Conservation (phyloP, 2,888 invertebrate genomes). For the Melinaea marsaeus region DNA sequence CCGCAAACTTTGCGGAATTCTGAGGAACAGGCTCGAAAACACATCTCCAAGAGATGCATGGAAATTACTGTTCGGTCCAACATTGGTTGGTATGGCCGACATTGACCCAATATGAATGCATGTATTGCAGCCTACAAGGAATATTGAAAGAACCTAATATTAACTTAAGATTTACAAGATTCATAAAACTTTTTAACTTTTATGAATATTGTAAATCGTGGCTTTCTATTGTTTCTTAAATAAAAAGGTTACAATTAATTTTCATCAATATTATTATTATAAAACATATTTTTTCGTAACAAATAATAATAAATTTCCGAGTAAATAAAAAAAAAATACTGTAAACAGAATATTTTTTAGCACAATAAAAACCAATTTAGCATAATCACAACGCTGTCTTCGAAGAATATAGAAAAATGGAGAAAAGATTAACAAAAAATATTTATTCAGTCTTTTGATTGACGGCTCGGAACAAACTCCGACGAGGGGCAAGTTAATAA, state of each 20-base stretch:
- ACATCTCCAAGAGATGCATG: conserved; percentile 42
- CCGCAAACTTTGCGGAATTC: conserved; percentile 8
- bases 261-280: too few relatives aligned
- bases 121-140: background rate
- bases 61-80: conserved; percentile 40
- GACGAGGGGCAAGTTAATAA: background rate
- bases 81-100: conserved; percentile 8
- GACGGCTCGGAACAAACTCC: background rate
- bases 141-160: too few relatives aligned
- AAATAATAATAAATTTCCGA: too few relatives aligned
- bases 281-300: too few relatives aligned
- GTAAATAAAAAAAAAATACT: background rate
- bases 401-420: background rate
- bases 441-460: background rate
- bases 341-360: background rate
- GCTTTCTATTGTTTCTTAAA: too few relatives aligned
- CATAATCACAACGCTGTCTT: conserved; percentile 1
- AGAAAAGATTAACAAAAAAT: conserved; percentile 2
- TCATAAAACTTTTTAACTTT: too few relatives aligned
- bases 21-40: conserved; percentile 39
- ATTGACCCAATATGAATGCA: conserved; percentile 7
- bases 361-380: background rate
- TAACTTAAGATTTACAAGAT: too few relatives aligned
- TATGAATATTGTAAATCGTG: too few relatives aligned
- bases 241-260: too few relatives aligned